These are phyloP conservation scores for Ischnura elegans DNA, from an alignment of 2,888 invertebrate genomes.

Conservation along the genomic window DNA sequence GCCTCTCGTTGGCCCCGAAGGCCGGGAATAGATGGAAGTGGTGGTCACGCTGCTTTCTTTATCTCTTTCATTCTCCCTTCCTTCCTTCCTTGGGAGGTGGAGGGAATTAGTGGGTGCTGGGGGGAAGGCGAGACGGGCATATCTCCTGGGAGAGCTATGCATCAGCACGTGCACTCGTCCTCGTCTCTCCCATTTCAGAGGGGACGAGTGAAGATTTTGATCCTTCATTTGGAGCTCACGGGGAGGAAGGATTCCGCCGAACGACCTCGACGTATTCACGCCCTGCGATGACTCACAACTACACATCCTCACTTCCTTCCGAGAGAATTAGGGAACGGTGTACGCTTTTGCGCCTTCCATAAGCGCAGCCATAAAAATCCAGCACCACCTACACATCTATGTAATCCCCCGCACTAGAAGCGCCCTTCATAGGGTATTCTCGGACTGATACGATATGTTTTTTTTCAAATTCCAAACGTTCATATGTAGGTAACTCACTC, in stretches of 20 bases:
- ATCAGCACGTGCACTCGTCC: conserved; percentile 43
- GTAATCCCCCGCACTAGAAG: not conserved
- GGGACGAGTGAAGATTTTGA: not conserved
- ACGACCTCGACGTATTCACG: not conserved
- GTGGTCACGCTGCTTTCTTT: conserved; percentile 50
- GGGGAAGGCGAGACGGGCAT: not conserved
- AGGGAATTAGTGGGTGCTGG: not conserved
- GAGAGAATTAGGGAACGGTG: not conserved
- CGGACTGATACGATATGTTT: too few species aligned
- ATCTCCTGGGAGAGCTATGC: not conserved
- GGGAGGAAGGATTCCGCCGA: not conserved
- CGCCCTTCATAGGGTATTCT: too few species aligned
- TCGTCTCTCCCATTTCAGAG: not conserved
- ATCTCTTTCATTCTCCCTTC: not conserved
- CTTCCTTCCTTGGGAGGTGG: not conserved
- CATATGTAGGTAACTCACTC: too few species aligned
- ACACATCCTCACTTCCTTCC: not conserved
- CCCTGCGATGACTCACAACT: not conserved
- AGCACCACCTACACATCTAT: not conserved
- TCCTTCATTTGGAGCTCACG: not conserved
- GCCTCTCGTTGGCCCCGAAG: conserved; percentile 15
- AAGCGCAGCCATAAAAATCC: not conserved
- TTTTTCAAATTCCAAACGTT: too few species aligned
- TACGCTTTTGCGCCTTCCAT: not conserved
- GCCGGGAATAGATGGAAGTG: conserved; percentile 43